Evolutionary conservation across 2,113 vertebrate species (phyloP).

Genomic region (Limanda limanda): DNA sequence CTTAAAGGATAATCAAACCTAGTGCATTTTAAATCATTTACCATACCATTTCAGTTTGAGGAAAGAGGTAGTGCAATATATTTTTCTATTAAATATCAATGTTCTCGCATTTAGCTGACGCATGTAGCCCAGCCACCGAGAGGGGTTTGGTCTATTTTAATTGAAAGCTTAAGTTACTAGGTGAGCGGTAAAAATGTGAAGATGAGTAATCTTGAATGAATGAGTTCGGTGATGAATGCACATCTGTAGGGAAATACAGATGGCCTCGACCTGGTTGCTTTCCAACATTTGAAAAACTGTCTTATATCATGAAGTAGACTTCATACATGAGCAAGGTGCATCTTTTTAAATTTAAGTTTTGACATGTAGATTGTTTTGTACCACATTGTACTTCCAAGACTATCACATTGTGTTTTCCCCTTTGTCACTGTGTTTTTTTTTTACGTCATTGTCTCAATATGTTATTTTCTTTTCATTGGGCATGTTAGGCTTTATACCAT

Average conservation of each 20-base stretch:
- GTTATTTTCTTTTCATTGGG: not conserved
- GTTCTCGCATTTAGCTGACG: slow-evolving; percentile 70
- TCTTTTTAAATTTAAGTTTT: slow-evolving; percentile 60
- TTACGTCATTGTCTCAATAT: slow-evolving; percentile 8
- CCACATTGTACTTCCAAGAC: slow-evolving; percentile 61
- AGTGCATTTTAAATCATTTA: slow-evolving; percentile 57
- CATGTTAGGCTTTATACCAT: not conserved
- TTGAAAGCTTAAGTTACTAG: slow-evolving; percentile 46
- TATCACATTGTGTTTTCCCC: slow-evolving; percentile 39
- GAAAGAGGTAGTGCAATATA: slow-evolving; percentile 83
- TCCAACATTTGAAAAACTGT: slow-evolving; percentile 56
- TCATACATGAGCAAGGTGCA: slow-evolving; percentile 67
- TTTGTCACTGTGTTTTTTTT: slow-evolving; percentile 23
- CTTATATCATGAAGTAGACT: slow-evolving; percentile 42
- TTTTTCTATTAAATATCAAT: slow-evolving; percentile 82
- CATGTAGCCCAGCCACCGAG: slow-evolving; percentile 63
- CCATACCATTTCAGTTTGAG: slow-evolving; percentile 70
- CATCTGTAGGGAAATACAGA: slow-evolving; percentile 47
- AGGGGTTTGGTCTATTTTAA: slow-evolving; percentile 57
- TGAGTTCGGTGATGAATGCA: slow-evolving; percentile 38
- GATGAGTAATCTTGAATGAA: slow-evolving; percentile 48
- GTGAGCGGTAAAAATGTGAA: slow-evolving; percentile 70
- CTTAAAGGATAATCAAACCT: slow-evolving; percentile 64
- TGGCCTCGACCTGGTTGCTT: slow-evolving; percentile 54
- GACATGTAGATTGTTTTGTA: slow-evolving; percentile 66